Base-by-base conservation (phyloP, 1,140 invertebrate species). In the Brachionus rubens region DNA sequence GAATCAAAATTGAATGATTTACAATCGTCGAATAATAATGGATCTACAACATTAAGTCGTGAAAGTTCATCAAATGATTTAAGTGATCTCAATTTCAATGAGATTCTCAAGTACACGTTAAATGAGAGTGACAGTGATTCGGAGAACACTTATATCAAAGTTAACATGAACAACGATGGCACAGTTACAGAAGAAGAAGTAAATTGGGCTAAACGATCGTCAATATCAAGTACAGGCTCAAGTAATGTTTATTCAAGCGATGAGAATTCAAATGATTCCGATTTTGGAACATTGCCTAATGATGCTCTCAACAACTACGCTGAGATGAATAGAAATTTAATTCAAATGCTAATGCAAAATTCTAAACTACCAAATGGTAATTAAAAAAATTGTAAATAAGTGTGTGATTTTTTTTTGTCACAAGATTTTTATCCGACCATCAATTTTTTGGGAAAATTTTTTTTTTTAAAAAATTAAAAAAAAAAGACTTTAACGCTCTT, bases 141-240 rank as follows among this genome's bases (percentile, higher is more conserved):
- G 5, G 59, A 65, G 19, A 65, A 65, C 19, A 41, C 36, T 26
- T 65, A 65, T 41, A 65, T 65, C 24, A 43, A 65, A 24, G 40
- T 65, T 10, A 65, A 36, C 14, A 21, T 65, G 12, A 43, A 43
- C n/a, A 36, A 65, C 12, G 59, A 65, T 41, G 59, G 59, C 9
- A 65, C 59, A 24, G 16, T 43, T 10, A 24, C 36, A 0, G 59
- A 65, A 43, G 59, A 65, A 43, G 59, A 65, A 43, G 26, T 41
- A 12, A 65, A 65, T 43, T 65, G 59, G 59, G 59, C 59, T 26
- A 65, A 65, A n/a, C 33, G 59, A 65, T 65, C 59, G 19, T 65
- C 59, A 41, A 65, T 65, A 41, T 65, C 59, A 26, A 65, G 59
- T 14, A 65, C 59, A 24, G 36, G 36, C 19, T 65, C 59, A 12